Base-by-base conservation (phyloP, 2,797 vertebrate genomes). In the Eulemur coronatus region DNA sequence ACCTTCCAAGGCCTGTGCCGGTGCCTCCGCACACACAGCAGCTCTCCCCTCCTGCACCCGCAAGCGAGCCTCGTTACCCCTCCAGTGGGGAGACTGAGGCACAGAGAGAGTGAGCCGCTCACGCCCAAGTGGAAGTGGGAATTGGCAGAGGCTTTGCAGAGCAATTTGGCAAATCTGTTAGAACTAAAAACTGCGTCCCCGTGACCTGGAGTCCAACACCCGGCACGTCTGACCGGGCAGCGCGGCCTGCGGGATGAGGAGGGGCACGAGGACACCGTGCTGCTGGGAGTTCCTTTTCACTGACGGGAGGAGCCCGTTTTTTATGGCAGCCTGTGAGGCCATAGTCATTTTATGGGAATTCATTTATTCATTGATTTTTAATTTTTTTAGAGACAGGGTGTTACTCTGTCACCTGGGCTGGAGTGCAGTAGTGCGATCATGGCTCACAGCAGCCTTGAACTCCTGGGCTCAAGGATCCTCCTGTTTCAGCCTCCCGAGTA, bases 11-110 rank as follows among this genome's bases (percentile, higher is more conserved):
- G 14, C 55, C 86, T 73, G 26, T 43, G 24, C 52, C 18, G 20
- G 24, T 14, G 5, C 14, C 35, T 91, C 43, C 41, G 55, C 11
- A 3, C 0, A 0, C 11, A 0, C 38, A 46, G 6, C 10, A 30
- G 43, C 65, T 73, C 28, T 43, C 26, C 13, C 7, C 15, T 52
- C 43, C 35, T 6, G 35, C 8, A 67, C 17, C 11, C 10, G 22
- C 35, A 59, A 48, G 55, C 2, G 30, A 87, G 76, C 12, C 2
- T 15, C 2, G 35, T 30, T 7, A 63, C 65, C 55, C 46, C 18
- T 13, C 35, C 65, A 14, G 4, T 38, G 30, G 43, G 63, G 52
- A 76, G 30, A 78, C 61, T 3, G 22, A 87, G 35, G 76, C 28
- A n/a, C n/a, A 41, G 57, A 61, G 43, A 69, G 50, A 88, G 3